phyloP scores from a whole-genome alignment of 2,888 invertebrate species.

The Oconnorella tubifera region DNA sequence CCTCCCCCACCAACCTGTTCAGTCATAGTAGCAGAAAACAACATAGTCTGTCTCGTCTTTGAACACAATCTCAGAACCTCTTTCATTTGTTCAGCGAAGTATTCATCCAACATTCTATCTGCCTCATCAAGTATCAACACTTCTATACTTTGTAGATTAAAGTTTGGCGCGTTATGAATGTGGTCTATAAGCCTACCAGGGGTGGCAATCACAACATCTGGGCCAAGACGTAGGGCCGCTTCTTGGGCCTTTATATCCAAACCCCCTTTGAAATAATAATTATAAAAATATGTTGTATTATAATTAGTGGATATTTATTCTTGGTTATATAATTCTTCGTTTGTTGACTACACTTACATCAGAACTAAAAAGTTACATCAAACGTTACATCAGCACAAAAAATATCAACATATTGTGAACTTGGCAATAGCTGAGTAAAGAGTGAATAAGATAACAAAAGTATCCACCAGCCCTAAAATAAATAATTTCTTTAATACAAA shows the following conservation, averaged over 20 bases:
- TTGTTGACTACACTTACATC: too few species aligned
- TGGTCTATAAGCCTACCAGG: slow-evolving; percentile 97
- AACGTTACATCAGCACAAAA: too few species aligned
- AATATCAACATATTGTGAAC: too few species aligned
- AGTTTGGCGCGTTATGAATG: slow-evolving; percentile 88
- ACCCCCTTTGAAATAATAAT: slow-evolving; percentile 53
- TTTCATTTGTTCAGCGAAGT: slow-evolving; percentile 98
- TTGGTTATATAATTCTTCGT: too few species aligned
- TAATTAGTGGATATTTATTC: too few species aligned
- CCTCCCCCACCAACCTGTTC: too few species aligned
- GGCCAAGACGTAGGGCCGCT: slow-evolving; percentile 70
- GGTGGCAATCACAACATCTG: slow-evolving; percentile 96
- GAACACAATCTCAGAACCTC: slow-evolving; percentile 92
- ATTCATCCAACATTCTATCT: slow-evolving; percentile 92
- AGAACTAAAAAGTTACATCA: too few species aligned
- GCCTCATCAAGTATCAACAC: slow-evolving; percentile 75
- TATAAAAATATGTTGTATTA: too few species aligned
- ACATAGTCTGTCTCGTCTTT: slow-evolving; percentile 85
- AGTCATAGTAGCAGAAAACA: slow-evolving; percentile 99
- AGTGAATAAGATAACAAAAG: too few species aligned
- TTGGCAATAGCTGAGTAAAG: too few species aligned
- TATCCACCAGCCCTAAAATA: too few species aligned
- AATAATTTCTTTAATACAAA: too few species aligned
- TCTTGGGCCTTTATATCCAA: slow-evolving; percentile 61
- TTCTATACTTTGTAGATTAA: slow-evolving; percentile 81